Evolutionary conservation across 2,888 invertebrate species (phyloP), one percentile per base, ranked within the genome.

Genomic region (Ctena decussata): DNA sequence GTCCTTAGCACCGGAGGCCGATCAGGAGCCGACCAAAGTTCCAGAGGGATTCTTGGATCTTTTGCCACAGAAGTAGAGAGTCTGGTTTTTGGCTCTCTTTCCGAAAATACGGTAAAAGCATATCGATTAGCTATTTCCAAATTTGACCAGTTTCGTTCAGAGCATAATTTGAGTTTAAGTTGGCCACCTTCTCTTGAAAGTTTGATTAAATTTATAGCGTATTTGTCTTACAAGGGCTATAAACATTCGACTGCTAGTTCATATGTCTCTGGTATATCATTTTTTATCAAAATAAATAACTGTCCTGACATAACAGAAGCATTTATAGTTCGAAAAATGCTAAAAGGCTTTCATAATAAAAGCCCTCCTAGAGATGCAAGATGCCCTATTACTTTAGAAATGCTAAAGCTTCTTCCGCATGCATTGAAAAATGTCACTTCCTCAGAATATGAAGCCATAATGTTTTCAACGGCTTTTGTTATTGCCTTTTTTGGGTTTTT

Each of bases 271-370:
- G 72, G 44, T 18, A 72, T 72, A 27, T 41, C 39, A 2, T 72
- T 41, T 27, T 21, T 8, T 30, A 27, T 24, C n/a, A 72, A 72
- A 27, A 18, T 72, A 30, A 72, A 72, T 27, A n/a, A n/a, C 24
- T 39, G 72, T 24, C 18, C 24, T 24, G 27, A 72, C 1, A 5
- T 44, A 21, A 72, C 39, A 18, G 18, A 72, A 41, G 44, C 44
- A 2, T 72, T 72, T 72, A 44, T 44, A 30, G 72, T 72, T 41
- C 1, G n/a, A 27, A 72, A 72, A 72, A 72, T 44, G 21, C 27
- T 72, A 27, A 44, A 44, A 27, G 41, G 44, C 18, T 72, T 27
- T 44, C 1, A 2, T 30, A 72, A 44, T 11, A 6, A 57, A 2
- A 24, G 27, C 57, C 27, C 57, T 27, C 12, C 24, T 27, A 57